Evolutionary conservation across 2,113 vertebrate genomes (phyloP).

Genomic region (Pelodiscus sinensis): DNA sequence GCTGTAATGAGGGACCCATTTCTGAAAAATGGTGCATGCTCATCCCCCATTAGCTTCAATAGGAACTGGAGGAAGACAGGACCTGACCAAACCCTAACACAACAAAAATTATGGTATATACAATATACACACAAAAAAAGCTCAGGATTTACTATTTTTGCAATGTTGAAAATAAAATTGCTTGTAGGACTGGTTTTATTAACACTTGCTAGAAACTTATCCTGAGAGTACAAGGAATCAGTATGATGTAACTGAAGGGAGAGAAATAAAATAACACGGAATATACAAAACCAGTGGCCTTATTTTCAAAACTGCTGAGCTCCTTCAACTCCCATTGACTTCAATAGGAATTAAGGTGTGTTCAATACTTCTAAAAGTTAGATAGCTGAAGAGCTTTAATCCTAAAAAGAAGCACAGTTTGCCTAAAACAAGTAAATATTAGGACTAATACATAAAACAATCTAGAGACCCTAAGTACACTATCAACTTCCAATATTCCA

Average conservation of each 20-base stretch:
- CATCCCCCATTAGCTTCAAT: neutral
- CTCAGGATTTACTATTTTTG: neutral
- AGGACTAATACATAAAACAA: neutral
- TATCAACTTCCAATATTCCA: neutral
- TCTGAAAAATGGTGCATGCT: neutral
- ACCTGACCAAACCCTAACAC: neutral
- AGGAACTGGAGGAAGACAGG: neutral
- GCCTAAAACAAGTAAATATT: neutral
- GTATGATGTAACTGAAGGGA: neutral
- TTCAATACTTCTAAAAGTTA: neutral
- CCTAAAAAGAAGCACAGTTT: neutral
- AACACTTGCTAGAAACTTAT: constrained; percentile 22
- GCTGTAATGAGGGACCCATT: too few species aligned
- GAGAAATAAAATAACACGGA: rapidly evolving
- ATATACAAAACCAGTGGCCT: neutral
- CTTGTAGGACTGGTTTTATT: neutral
- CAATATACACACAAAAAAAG: neutral
- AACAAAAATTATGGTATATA: neutral
- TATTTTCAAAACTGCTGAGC: constrained; percentile 8
- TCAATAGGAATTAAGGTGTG: neutral
- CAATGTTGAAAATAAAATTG: constrained; percentile 30
- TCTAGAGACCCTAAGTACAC: neutral
- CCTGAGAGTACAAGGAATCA: neutral
- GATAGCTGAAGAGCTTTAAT: neutral
- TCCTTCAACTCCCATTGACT: neutral